Conservation (phyloP, 1,140 invertebrate species). For the Harpegnathos saltator region DNA sequence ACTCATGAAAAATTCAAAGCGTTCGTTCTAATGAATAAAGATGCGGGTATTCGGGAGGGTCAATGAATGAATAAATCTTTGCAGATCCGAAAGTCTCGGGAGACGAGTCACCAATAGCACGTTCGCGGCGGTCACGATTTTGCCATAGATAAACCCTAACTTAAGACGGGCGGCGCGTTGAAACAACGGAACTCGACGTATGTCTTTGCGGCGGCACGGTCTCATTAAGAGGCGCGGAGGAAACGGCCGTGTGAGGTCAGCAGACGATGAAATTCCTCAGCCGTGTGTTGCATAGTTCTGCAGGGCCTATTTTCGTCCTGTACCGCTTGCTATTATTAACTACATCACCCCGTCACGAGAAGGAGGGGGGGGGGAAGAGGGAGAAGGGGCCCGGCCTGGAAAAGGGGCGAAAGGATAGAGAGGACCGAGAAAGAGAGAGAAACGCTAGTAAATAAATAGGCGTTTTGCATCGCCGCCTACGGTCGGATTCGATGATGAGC, state of each 20-base stretch:
- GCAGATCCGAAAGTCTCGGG: neutral
- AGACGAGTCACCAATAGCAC: neutral
- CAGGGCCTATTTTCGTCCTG: slow-evolving; percentile 71
- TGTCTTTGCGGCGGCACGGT: slow-evolving; percentile 13
- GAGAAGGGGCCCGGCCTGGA: neutral
- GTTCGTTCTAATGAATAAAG: neutral
- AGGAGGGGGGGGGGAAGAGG: too few species aligned
- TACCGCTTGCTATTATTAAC: slow-evolving; percentile 72
- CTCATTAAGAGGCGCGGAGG: slow-evolving; percentile 64
- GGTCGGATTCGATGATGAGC: too few species aligned
- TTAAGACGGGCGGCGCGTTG: neutral
- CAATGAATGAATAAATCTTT: slow-evolving; percentile 10
- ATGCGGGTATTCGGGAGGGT: neutral
- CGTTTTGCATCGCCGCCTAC: neutral
- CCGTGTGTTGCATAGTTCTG: slow-evolving; percentile 73
- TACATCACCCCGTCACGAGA: slow-evolving; percentile 19
- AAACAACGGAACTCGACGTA: slow-evolving; percentile 10
- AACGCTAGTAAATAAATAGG: slow-evolving; percentile 49
- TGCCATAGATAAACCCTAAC: neutral
- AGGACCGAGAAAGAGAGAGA: slow-evolving; percentile 16
- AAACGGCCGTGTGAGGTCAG: slow-evolving; percentile 70
- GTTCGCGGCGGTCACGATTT: neutral
- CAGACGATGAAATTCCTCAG: slow-evolving; percentile 73
- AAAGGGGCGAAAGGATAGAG: slow-evolving; percentile 1
- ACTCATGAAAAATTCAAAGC: neutral